These are phyloP conservation scores for Oscarella lobularis DNA, from an alignment of 37 sponge, comb jelly and placozoan species.

Conservation along the genomic window DNA sequence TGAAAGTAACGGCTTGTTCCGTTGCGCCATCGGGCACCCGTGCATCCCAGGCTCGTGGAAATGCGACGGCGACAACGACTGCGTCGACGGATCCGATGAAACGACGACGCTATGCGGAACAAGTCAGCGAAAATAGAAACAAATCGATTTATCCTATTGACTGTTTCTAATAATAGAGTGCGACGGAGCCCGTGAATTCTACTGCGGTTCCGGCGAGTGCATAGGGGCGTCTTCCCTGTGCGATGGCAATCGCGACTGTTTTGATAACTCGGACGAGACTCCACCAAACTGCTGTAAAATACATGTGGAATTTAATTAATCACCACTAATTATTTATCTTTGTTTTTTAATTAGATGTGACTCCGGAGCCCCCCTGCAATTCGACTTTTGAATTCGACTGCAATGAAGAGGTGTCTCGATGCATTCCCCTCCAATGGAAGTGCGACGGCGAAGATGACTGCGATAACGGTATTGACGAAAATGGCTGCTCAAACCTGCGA, in stretches of 20 bases:
- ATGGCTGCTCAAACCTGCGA: background rate
- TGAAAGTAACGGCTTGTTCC: background rate
- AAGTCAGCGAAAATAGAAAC: too few relatives aligned
- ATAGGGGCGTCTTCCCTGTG: background rate
- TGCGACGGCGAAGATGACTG: background rate
- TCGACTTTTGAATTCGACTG: background rate
- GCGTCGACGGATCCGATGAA: background rate
- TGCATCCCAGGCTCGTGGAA: background rate
- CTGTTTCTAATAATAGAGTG: too few relatives aligned
- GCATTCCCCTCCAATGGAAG: background rate
- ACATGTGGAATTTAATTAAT: background rate
- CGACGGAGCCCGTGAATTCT: too few relatives aligned
- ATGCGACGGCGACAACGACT: background rate
- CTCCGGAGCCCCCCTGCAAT: background rate
- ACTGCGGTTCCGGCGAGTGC: background rate
- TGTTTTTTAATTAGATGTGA: background rate
- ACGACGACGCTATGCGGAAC: background rate
- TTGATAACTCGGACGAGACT: background rate
- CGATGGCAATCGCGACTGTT: background rate
- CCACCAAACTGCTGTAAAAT: background rate
- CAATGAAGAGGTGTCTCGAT: background rate
- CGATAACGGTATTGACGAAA: background rate
- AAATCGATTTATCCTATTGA: too few relatives aligned
- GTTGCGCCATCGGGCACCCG: background rate
- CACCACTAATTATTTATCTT: background rate